Evolutionary conservation across 2,797 vertebrate species (phyloP).

Genomic region (Triplophysa bombifrons): DNA sequence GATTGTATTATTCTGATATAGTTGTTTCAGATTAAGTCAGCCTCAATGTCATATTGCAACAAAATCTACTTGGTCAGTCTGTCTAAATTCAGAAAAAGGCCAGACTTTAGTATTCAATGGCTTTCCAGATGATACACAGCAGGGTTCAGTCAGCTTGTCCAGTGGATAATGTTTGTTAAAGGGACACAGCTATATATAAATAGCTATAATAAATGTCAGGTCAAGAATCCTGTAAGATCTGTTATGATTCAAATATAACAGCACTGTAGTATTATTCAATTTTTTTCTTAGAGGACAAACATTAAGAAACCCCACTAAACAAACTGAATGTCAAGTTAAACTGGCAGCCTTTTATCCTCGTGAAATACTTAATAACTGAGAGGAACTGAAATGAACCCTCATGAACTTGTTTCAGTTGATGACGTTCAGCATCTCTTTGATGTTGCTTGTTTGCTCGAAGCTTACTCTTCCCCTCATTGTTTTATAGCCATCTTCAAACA

Average conservation of each 20-base stretch:
- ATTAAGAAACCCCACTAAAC: constrained; percentile 1
- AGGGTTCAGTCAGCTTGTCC: too few relatives aligned
- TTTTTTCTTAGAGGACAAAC: background rate
- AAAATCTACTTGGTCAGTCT: too few relatives aligned
- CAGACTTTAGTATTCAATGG: too few relatives aligned
- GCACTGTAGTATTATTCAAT: background rate
- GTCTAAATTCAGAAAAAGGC: too few relatives aligned
- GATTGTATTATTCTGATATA: too few relatives aligned
- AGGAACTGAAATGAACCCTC: constrained; percentile 45
- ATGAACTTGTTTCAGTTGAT: constrained; percentile 65
- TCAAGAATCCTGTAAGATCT: too few relatives aligned
- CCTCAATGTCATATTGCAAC: too few relatives aligned
- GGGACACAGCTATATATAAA: too few relatives aligned
- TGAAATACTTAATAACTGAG: constrained; percentile 27
- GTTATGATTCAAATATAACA: background rate
- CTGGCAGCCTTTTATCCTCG: background rate
- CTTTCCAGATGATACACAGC: too few relatives aligned
- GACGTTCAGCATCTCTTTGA: constrained; percentile 74
- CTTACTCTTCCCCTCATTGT: constrained; percentile 68
- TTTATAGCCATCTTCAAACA: constrained; percentile 82
- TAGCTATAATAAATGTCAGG: too few relatives aligned
- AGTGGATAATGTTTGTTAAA: too few relatives aligned
- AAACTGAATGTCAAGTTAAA: background rate
- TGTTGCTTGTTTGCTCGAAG: constrained; percentile 64
- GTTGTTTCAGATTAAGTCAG: too few relatives aligned